Evolutionary conservation across 1,140 invertebrate species (phyloP).

Genomic region (Rhizoglyphus robini): DNA sequence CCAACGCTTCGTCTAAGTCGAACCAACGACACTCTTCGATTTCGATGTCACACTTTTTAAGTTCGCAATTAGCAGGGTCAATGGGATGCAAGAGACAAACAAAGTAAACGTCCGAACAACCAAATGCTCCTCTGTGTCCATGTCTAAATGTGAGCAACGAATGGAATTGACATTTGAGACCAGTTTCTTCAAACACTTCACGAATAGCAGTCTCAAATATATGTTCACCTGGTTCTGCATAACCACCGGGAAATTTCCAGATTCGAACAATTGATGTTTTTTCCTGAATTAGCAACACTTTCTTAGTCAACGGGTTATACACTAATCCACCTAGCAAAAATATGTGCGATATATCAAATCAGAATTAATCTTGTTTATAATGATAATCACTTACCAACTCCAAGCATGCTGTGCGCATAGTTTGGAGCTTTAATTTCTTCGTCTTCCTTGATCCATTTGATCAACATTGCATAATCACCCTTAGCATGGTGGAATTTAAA

Average conservation of each 20-base stretch:
- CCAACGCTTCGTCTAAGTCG: background rate
- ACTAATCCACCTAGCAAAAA: constrained; percentile 62
- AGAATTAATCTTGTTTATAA: background rate
- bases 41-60: constrained; percentile 47
- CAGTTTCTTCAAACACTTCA: constrained; percentile 86
- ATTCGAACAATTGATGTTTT: background rate
- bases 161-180: constrained; percentile 70
- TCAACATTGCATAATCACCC: constrained; percentile 58
- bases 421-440: constrained; percentile 54
- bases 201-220: constrained; percentile 66
- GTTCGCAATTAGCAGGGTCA: constrained; percentile 28
- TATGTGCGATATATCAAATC: too few relatives aligned
- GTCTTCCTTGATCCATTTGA: constrained; percentile 54
- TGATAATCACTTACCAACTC: constrained; percentile 27
- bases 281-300: constrained; percentile 4
- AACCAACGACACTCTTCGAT: constrained; percentile 66
- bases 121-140: constrained; percentile 44
- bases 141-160: background rate
- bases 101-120: constrained; percentile 70
- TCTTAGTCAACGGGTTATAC: constrained; percentile 45
- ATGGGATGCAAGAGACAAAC: constrained; percentile 54
- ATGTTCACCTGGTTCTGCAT: constrained; percentile 76
- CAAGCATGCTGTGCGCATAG: constrained; percentile 69
- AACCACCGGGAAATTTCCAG: constrained; percentile 90
- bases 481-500: constrained; percentile 77